Percentiles rank a stretch among this genome's conserved stretches.
Evolutionary conservation across 2,888 invertebrate species (phyloP).

Genomic region (Drosophila leonis): DNA sequence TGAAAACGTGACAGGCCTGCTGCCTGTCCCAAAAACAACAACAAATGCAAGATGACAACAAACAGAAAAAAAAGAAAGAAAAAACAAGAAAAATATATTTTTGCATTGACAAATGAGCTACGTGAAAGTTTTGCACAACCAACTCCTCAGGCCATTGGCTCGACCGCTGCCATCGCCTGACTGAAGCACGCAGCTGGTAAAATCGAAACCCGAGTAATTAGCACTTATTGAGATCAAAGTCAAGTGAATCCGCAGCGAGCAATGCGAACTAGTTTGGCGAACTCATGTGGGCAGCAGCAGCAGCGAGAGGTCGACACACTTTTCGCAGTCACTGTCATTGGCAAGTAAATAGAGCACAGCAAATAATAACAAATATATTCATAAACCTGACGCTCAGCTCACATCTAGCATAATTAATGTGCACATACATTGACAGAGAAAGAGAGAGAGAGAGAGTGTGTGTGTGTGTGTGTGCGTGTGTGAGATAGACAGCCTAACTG

Average conservation of each 20-base stretch:
- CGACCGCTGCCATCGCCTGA: neutral
- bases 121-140: conserved; percentile 73
- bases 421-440: conserved; percentile 8
- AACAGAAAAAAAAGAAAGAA: conserved; percentile 3
- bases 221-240: conserved; percentile 78
- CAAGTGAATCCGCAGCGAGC: conserved; percentile 55
- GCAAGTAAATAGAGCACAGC: conserved; percentile 69
- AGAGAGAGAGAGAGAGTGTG: neutral
- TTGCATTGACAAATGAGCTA: conserved; percentile 78
- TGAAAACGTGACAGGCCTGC: conserved; percentile 70
- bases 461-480: neutral
- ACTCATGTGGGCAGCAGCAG: conserved; percentile 47
- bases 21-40: conserved; percentile 34
- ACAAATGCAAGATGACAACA: conserved; percentile 42
- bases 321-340: conserved; percentile 76
- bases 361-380: conserved; percentile 49
- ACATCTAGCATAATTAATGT: conserved; percentile 65
- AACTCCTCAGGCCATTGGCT: conserved; percentile 33
- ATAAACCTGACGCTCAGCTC: conserved; percentile 38
- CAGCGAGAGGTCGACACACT: conserved; percentile 67
- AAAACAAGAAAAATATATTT: conserved; percentile 42
- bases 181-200: conserved; percentile 27
- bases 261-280: conserved; percentile 60
- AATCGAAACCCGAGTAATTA: conserved; percentile 72
- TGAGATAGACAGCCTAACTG: neutral